These are phyloP conservation scores for Agrochola macilenta DNA, from an alignment of 2,888 invertebrate genomes.

Conservation along the genomic window DNA sequence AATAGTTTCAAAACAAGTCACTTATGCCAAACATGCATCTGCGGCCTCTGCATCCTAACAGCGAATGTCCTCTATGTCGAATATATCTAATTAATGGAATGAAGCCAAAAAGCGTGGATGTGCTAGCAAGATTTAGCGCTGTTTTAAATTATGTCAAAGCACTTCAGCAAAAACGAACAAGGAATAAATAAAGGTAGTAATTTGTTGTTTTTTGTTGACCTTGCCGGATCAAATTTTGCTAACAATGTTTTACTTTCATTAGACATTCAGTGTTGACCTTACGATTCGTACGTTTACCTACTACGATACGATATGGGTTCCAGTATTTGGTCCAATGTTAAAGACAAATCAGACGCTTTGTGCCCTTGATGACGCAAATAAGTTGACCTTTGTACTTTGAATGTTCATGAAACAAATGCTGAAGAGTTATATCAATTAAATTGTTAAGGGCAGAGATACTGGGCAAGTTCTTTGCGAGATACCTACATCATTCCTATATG, in stretches of 20 bases:
- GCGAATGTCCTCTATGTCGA: constrained; percentile 52
- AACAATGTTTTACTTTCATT: constrained; percentile 31
- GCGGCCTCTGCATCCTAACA: constrained; percentile 47
- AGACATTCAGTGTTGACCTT: constrained; percentile 41
- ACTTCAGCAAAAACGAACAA: constrained; percentile 15
- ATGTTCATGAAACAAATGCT: neutral
- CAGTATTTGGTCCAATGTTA: constrained; percentile 6
- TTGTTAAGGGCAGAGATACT: neutral
- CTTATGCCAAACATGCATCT: constrained; percentile 54
- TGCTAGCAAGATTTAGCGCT: constrained; percentile 33
- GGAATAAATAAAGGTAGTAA: constrained; percentile 30
- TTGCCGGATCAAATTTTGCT: constrained; percentile 44
- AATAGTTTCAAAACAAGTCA: constrained; percentile 44
- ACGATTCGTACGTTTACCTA: constrained; percentile 37
- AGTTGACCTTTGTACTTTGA: constrained; percentile 15
- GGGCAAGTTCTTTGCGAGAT: neutral
- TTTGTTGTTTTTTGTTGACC: constrained; percentile 25
- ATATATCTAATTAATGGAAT: constrained; percentile 65
- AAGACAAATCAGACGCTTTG: neutral
- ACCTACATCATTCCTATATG: neutral
- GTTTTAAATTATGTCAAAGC: constrained; percentile 27
- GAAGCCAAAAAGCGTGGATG: constrained; percentile 63
- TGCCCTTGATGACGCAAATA: constrained; percentile 31
- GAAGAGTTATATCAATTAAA: neutral
- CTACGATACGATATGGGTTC: constrained; percentile 1